These are phyloP conservation scores for Ostrea edulis DNA, from an alignment of 1,140 invertebrate species.

Conservation along the genomic window DNA sequence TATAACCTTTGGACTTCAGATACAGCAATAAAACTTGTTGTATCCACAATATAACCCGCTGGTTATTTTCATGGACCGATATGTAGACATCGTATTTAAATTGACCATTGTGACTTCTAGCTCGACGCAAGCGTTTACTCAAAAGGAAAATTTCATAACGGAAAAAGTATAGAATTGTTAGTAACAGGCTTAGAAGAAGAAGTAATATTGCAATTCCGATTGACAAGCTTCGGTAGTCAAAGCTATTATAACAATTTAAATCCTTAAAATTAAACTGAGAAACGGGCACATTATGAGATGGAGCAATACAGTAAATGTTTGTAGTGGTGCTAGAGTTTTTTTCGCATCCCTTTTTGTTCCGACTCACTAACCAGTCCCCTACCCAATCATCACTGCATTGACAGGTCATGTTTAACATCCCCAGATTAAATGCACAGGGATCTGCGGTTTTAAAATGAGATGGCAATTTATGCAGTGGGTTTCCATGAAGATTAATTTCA, in stretches of 20 bases:
- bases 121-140: neutral
- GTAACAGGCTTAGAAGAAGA: neutral
- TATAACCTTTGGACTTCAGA: conserved; percentile 34
- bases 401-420: conserved; percentile 28
- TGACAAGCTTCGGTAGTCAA: neutral
- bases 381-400: conserved; percentile 42
- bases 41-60: conserved; percentile 37
- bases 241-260: conserved; percentile 18
- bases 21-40: neutral
- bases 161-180: neutral
- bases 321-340: neutral
- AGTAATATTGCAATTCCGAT: conserved; percentile 16
- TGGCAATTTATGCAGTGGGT: neutral
- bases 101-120: neutral
- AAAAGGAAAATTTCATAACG: conserved; percentile 49
- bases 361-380: conserved; percentile 17
- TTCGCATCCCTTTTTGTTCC: neutral
- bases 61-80: conserved; percentile 49
- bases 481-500: neutral
- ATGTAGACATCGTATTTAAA: conserved; percentile 51
- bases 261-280: neutral
- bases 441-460: conserved; percentile 41
- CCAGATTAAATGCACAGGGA: conserved; percentile 32
- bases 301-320: neutral
- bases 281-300: neutral